A percentile compares a stretch with the other conserved stretches of the same genome.
phyloP scores from a whole-genome alignment of 1,140 invertebrate genomes.

The Aethina tumida region DNA sequence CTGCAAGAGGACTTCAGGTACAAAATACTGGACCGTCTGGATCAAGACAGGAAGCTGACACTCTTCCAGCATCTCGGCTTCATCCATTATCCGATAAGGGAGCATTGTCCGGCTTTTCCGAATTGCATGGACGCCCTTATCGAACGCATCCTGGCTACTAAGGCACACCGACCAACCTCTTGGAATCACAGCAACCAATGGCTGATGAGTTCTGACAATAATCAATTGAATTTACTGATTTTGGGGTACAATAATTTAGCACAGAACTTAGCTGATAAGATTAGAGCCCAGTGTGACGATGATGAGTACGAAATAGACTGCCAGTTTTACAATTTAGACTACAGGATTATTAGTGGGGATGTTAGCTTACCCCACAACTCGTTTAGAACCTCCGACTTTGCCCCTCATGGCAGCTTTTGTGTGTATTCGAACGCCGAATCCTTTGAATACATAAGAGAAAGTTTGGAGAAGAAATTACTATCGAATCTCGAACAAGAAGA shows the following conservation, averaged over 20 bases:
- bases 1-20: conserved; percentile 88
- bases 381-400: conserved; percentile 64
- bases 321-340: conserved; percentile 73
- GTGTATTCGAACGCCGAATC: conserved; percentile 87
- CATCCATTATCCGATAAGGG: conserved; percentile 87
- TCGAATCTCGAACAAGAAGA: conserved; percentile 88
- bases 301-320: conserved; percentile 80
- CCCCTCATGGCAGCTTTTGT: conserved; percentile 74
- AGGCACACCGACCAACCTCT: conserved; percentile 56
- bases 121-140: conserved; percentile 86
- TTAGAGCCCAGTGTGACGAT: conserved; percentile 63
- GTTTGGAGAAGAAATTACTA: conserved; percentile 82
- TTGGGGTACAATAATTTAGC: conserved; percentile 68
- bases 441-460: conserved; percentile 84
- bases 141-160: conserved; percentile 61
- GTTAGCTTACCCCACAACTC: conserved; percentile 68
- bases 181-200: conserved; percentile 60
- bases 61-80: conserved; percentile 92
- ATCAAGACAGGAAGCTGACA: conserved; percentile 90
- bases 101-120: conserved; percentile 84
- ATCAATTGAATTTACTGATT: conserved; percentile 63
- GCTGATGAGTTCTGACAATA: conserved; percentile 54
- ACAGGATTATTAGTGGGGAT: conserved; percentile 77
- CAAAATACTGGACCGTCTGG: conserved; percentile 83
- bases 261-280: conserved; percentile 67